Conservation (phyloP, 2,113 vertebrate species). For the Scomber colias region DNA sequence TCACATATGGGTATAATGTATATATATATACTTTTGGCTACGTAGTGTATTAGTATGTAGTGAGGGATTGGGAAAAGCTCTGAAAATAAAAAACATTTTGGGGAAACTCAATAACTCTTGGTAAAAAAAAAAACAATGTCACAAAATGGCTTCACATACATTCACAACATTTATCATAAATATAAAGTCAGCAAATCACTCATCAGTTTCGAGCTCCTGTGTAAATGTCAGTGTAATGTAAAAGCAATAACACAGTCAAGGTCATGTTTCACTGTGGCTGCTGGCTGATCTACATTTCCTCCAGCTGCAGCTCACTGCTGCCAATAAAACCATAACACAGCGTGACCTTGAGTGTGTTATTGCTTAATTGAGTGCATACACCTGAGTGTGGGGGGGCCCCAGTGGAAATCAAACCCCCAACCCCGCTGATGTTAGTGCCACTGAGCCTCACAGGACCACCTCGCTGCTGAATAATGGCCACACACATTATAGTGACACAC, state of each 20-base stretch:
- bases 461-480: slow-evolving; percentile 2
- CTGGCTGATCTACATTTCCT: slow-evolving; percentile 53
- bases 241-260: slow-evolving; percentile 38
- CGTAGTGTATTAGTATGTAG: too few species aligned
- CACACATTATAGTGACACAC: neutral
- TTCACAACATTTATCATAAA: too few species aligned
- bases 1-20: too few species aligned
- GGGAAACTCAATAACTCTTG: slow-evolving; percentile 2
- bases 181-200: neutral
- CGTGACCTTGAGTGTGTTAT: slow-evolving; percentile 54
- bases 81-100: neutral
- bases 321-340: slow-evolving; percentile 18
- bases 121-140: neutral
- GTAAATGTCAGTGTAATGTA: slow-evolving; percentile 3
- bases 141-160: neutral
- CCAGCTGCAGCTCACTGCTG: slow-evolving; percentile 44
- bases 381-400: slow-evolving; percentile 35
- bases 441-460: neutral
- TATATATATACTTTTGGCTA: neutral
- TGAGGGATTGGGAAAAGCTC: too few species aligned
- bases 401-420: slow-evolving; percentile 54
- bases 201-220: neutral
- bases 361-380: slow-evolving; percentile 46
- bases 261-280: slow-evolving; percentile 33
- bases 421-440: neutral